Evolutionary conservation across 2,888 invertebrate species (phyloP), one percentile per base, ranked within the genome.

Genomic region (Oscheius sp.): DNA sequence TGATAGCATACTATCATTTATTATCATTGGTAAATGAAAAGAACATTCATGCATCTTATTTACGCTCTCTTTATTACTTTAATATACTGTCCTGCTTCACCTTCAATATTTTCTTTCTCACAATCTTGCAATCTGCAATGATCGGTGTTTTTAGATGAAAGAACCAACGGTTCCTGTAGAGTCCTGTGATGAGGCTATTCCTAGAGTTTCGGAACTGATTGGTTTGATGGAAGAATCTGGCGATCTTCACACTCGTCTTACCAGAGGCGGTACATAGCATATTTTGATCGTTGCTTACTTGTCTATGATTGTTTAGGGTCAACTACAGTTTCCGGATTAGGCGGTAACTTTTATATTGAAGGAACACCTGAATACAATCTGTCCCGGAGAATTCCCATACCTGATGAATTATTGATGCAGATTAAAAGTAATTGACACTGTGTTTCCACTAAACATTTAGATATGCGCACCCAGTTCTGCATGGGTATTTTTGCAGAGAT

Each of bases 401-500:
- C 87, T 2, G 81, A 77, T 29, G 86, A 87, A 58, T 73, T 87
- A 12, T 73, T 77, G 23, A 79, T 83, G 69, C 84, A 87, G 73
- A 81, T 87, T 74, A 78, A 81, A 64, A 83, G 87, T 87, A 55
- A 70, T 61, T 21, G n/a, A 27, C 55, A 45, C 45, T 16, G 35
- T 43, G 27, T 29, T 2, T 21, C 21, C n/a, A 43, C 58, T 52
- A 27, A 59, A 13, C 18, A n/a, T 49, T 61, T 89, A 95, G 95
- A 95, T 90, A 94, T 96, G 92, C 95, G 96, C 90, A 95, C 94
- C 83, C 94, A 95, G 88, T 96, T 95, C 89, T 93, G 94, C 91
- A 96, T 98, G 95, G 99, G 99, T 2, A 91, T 99, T 9, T 97
- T 99, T 90, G 94, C 96, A 73, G 96, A 95, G 89, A 96, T 99